Base-by-base conservation (phyloP, 2,888 invertebrate species). In the Pandemis heparana region DNA sequence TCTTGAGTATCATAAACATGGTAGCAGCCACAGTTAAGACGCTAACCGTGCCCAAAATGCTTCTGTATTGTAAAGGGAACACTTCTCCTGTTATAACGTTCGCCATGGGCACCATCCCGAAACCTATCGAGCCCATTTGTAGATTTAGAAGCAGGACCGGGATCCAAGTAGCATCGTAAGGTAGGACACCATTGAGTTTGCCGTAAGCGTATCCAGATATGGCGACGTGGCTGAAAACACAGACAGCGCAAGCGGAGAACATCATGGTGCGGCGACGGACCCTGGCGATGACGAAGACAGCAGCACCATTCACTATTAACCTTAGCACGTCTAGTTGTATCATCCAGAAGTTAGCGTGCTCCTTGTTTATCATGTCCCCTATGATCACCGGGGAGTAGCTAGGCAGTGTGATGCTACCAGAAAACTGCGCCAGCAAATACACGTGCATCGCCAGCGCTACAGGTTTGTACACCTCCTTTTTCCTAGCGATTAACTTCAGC, bases 81-180 rank as follows among this genome's bases (percentile, higher is more conserved):
- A 96, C 86, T 82, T 96, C 96, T 0, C 95, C 95, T 68, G 95
- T 93, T 88, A 96, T 91, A 18, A 95, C 93, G 92, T 96, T 96
- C 0, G 96, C 95, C 69, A 96, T 80, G 0, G 95, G 95, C 18
- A 94, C 84, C 53, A 94, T 79, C 1, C 95, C 95, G 14, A 94
- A 81, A n/a, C 89, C 86, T n/a, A 93, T 85, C 62, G 91, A 90
- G 4, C 87, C 83, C 14, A 93, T 92, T 75, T 95, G 95, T 0
- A 82, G 75, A 78, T 95, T 74, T 69, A 93, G 77, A 80, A 89
- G 80, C 80, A 90, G 76, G 82, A 91, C 76, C 1, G 89, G 81
- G 4, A 86, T 70, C 83, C 86, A 87, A 3, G 0, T 14, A 12
- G 39, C 48, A 14, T 39, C 48, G 5, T 56, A 56, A 3, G 56